A percentile compares a stretch with the other conserved stretches of the same genome.
phyloP scores from a whole-genome alignment of 1,140 invertebrate genomes.

The Pseudachorutes palmiensis region DNA sequence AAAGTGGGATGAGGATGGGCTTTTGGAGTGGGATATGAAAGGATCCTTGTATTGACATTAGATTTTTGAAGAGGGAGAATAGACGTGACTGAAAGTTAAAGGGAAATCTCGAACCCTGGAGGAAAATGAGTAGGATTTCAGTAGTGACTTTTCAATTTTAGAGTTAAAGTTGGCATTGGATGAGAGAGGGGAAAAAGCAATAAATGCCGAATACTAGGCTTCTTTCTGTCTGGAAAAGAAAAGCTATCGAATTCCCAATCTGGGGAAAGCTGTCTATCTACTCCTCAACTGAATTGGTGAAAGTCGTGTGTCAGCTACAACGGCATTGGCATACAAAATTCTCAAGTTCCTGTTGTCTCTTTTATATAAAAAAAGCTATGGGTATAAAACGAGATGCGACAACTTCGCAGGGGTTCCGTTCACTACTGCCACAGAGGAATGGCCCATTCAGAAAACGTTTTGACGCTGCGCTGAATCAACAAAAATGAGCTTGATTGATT shows the following conservation, averaged over 20 bases:
- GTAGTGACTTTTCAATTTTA: constrained; percentile 1
- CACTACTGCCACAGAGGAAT: too few species aligned
- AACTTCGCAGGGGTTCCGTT: too few species aligned
- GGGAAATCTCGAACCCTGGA: too few species aligned
- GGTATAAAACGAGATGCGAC: neutral
- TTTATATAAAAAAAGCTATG: neutral
- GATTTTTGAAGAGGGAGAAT: too few species aligned
- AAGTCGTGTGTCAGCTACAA: neutral
- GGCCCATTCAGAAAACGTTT: too few species aligned
- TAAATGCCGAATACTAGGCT: constrained; percentile 3
- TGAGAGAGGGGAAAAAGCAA: constrained; percentile 5
- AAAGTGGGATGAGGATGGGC: too few species aligned
- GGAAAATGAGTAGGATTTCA: neutral
- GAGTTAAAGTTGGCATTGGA: neutral
- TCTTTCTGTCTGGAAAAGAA: neutral
- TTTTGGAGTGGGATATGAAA: too few species aligned
- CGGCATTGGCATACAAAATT: neutral
- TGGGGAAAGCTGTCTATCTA: neutral
- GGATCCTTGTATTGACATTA: too few species aligned
- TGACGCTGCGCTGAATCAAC: too few species aligned
- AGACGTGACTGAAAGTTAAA: too few species aligned
- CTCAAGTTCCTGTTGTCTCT: neutral
- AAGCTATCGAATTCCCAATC: constrained; percentile 5
- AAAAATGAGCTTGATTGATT: too few species aligned
- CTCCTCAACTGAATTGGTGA: neutral